phyloP scores from a whole-genome alignment of 2,888 invertebrate species.

The Schizotus pectinicornis region DNA sequence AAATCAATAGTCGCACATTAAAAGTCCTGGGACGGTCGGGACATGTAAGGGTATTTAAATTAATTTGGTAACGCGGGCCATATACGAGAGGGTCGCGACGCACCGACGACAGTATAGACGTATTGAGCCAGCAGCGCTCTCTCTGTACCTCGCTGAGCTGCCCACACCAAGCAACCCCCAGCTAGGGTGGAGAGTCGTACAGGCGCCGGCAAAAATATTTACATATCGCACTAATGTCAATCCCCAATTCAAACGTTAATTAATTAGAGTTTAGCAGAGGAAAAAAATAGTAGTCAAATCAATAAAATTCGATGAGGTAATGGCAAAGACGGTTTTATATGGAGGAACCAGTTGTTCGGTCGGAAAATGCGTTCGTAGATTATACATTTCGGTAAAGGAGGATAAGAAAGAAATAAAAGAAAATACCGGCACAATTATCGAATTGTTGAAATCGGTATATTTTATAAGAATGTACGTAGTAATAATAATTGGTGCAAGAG shows the following conservation, averaged over 20 bases:
- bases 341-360: not conserved
- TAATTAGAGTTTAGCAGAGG: constrained; percentile 24
- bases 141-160: constrained; percentile 51
- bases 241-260: constrained; percentile 39
- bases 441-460: no score
- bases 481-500: no score
- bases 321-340: not conserved
- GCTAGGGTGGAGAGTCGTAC: constrained; percentile 57
- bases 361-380: not conserved
- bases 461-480: no score
- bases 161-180: constrained; percentile 52
- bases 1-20: constrained; percentile 21
- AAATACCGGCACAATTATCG: no score
- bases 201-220: constrained; percentile 64
- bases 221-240: constrained; percentile 57
- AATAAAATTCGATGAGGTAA: not conserved
- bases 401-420: no score
- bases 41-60: constrained; percentile 27
- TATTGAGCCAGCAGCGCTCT: constrained; percentile 53
- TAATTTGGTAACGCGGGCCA: constrained; percentile 21
- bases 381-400: no score
- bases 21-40: constrained; percentile 11
- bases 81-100: constrained; percentile 44
- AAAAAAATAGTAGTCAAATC: not conserved
- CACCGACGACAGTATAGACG: constrained; percentile 54